Evolutionary conservation across 2,888 invertebrate genomes (phyloP).

Genomic region (Spisula subtruncata): DNA sequence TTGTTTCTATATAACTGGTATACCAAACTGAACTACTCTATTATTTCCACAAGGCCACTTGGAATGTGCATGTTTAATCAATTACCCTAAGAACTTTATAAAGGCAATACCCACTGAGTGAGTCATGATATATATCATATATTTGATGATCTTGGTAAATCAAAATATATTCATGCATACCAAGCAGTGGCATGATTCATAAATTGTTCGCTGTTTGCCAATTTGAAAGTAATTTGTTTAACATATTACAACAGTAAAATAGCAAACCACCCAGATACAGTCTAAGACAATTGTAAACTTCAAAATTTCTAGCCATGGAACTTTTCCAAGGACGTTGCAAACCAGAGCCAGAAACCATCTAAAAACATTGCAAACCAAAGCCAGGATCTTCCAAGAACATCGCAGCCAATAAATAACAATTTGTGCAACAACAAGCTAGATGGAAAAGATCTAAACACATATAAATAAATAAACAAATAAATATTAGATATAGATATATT

Average conservation of each 20-base stretch:
- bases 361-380: too few relatives aligned
- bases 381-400: too few relatives aligned
- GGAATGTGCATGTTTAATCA: conserved; percentile 17
- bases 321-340: background rate
- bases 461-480: too few relatives aligned
- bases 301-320: too few relatives aligned
- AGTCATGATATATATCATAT: background rate
- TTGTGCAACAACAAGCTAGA: too few relatives aligned
- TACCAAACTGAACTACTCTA: background rate
- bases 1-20: background rate
- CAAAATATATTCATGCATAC: background rate
- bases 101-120: background rate
- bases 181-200: background rate
- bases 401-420: too few relatives aligned
- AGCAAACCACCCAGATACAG: background rate
- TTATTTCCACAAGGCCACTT: too few relatives aligned
- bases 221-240: background rate
- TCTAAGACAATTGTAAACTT: background rate
- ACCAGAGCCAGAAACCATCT: too few relatives aligned
- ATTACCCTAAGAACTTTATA: background rate
- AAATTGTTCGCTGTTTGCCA: background rate
- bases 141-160: background rate
- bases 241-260: background rate
- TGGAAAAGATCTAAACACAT: too few relatives aligned
- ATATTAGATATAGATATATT: too few relatives aligned